phyloP scores from a whole-genome alignment of 2,888 invertebrate genomes.

The Perizoma affinitatum region DNA sequence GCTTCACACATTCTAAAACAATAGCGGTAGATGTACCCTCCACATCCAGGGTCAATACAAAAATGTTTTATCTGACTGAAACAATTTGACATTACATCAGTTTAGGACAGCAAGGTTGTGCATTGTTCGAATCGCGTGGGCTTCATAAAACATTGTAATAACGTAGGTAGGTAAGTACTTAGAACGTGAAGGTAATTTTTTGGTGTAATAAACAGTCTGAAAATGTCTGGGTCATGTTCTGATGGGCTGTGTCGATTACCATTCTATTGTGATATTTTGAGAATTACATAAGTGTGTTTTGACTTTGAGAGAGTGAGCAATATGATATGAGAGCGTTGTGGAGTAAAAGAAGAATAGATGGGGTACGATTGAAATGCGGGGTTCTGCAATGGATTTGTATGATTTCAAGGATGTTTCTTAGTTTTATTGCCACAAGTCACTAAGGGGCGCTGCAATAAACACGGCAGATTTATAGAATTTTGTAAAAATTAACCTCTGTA shows the following conservation, averaged over 20 bases:
- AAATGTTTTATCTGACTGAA: conserved; percentile 23
- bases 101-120: conserved; percentile 23
- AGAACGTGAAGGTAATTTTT: conserved; percentile 4
- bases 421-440: no score
- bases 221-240: conserved; percentile 8
- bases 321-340: no score
- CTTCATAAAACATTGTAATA: conserved; percentile 10
- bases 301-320: no score
- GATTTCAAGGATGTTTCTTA: no score
- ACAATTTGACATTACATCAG: conserved; percentile 35
- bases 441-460: no score
- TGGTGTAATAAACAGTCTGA: neutral
- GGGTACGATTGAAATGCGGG: no score
- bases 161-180: neutral
- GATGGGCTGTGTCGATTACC: neutral
- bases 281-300: no score
- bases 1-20: conserved; percentile 8
- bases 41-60: conserved; percentile 26
- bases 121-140: conserved; percentile 24
- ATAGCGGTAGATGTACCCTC: conserved; percentile 16
- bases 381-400: no score
- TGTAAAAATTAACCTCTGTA: no score
- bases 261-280: no score
- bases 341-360: no score
- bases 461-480: no score